phyloP scores from a whole-genome alignment of 2,797 vertebrate genomes.

The Malacoraja senta region DNA sequence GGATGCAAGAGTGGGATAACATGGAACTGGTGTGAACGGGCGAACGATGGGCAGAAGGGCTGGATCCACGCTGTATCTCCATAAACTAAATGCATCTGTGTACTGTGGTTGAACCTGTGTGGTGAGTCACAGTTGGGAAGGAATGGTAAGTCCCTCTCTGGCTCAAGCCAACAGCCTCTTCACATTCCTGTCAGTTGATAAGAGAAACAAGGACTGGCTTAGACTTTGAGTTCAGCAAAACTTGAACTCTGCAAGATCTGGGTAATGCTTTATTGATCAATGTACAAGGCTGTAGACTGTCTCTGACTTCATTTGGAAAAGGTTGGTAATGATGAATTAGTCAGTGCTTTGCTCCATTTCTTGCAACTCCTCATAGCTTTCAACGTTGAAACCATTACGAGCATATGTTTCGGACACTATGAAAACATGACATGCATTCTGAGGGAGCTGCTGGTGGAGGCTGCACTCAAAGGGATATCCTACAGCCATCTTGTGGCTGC shows the following conservation, averaged over 20 bases:
- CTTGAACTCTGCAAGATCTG: conserved; percentile 2
- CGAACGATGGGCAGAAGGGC: too few relatives aligned
- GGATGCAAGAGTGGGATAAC: too few relatives aligned
- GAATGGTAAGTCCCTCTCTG: neutral
- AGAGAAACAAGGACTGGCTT: neutral
- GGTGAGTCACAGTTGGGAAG: neutral
- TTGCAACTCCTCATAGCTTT: neutral
- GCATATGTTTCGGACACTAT: neutral
- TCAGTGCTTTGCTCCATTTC: conserved; percentile 5
- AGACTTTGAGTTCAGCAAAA: conserved; percentile 16
- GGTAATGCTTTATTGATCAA: conserved; percentile 26
- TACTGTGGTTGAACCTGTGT: neutral
- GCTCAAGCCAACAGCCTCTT: neutral
- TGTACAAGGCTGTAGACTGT: conserved; percentile 8
- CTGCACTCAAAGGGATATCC: conserved; percentile 13
- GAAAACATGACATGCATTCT: conserved; percentile 16
- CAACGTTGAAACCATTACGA: neutral
- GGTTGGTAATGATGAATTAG: conserved; percentile 1
- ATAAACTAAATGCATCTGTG: neutral
- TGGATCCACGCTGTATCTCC: too few relatives aligned
- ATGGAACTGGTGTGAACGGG: too few relatives aligned
- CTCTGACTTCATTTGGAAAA: conserved; percentile 29
- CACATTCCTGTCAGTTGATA: neutral
- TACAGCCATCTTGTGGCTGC: conserved; percentile 29
- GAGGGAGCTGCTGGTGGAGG: neutral